A percentile compares a stretch with the other conserved stretches of the same genome.
Conservation (phyloP, 2,113 vertebrate genomes). For the Otocyon megalotis region DNA sequence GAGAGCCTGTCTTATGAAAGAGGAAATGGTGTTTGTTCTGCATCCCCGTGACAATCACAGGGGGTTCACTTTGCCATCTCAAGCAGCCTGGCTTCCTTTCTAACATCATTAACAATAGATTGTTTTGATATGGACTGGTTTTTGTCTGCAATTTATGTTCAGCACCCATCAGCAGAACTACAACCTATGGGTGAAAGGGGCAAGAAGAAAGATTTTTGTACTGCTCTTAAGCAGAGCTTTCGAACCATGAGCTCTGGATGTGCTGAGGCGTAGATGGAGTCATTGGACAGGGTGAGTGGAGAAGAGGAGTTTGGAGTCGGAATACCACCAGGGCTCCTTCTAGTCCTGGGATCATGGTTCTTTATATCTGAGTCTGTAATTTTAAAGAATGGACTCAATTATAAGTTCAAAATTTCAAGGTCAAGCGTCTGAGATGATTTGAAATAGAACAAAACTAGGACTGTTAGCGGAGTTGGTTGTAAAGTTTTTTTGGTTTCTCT, state of each 20-base stretch:
- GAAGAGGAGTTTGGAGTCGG: not conserved
- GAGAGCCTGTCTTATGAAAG: slow-evolving; percentile 69
- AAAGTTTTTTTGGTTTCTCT: not conserved
- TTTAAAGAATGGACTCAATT: slow-evolving; percentile 34
- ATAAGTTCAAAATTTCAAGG: not conserved
- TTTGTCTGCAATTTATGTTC: slow-evolving; percentile 50
- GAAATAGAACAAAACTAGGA: slow-evolving; percentile 14
- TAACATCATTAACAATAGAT: not conserved
- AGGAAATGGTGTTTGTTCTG: slow-evolving; percentile 66
- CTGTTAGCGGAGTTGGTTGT: not conserved
- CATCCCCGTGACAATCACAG: not conserved
- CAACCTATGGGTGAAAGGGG: slow-evolving; percentile 11
- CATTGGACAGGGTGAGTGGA: no score
- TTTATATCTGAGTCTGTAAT: not conserved
- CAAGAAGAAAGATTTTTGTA: not conserved
- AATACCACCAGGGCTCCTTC: not conserved
- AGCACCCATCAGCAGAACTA: not conserved
- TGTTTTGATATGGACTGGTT: slow-evolving; percentile 43
- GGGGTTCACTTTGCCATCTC: not conserved
- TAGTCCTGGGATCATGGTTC: not conserved
- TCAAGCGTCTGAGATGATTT: not conserved
- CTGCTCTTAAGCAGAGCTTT: not conserved
- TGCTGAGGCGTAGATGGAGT: not conserved
- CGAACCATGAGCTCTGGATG: not conserved
- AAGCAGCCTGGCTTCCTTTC: not conserved